Evolutionary conservation across 2,113 vertebrate genomes (phyloP).

Genomic region (Hyperopisus bebe): DNA sequence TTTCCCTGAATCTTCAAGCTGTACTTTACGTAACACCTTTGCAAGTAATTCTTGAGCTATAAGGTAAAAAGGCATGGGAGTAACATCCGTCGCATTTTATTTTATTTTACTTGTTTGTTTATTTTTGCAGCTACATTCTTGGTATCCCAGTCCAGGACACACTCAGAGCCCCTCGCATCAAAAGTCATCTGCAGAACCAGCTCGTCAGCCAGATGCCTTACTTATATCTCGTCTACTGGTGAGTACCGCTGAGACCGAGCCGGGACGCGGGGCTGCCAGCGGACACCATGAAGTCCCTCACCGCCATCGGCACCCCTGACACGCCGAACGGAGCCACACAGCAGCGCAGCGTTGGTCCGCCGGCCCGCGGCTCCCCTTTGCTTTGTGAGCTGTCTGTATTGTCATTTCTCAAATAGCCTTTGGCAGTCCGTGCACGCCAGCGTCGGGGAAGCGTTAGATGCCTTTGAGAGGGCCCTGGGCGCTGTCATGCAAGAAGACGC

Average conservation of each 20-base stretch:
- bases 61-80: neutral
- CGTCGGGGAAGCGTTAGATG: constrained; percentile 68
- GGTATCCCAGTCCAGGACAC: constrained; percentile 72
- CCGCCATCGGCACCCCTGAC: neutral
- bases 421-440: constrained; percentile 78
- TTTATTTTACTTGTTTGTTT: too few relatives aligned
- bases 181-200: constrained; percentile 66
- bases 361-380: neutral
- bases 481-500: constrained; percentile 70
- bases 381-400: neutral
- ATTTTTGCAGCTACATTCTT: constrained; percentile 70
- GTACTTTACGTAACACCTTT: neutral
- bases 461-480: constrained; percentile 85
- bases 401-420: constrained; percentile 56
- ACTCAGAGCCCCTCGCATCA: constrained; percentile 62
- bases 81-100: neutral
- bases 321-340: too few relatives aligned
- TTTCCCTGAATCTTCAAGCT: neutral
- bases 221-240: constrained; percentile 89
- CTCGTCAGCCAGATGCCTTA: constrained; percentile 70
- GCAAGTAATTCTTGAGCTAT: neutral
- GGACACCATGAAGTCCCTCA: too few relatives aligned
- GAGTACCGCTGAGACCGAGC: constrained; percentile 35
- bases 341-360: neutral
- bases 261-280: too few relatives aligned